These are phyloP conservation scores for Pseudobourletiella spinata DNA, from an alignment of 1,140 invertebrate genomes.

Conservation along the genomic window DNA sequence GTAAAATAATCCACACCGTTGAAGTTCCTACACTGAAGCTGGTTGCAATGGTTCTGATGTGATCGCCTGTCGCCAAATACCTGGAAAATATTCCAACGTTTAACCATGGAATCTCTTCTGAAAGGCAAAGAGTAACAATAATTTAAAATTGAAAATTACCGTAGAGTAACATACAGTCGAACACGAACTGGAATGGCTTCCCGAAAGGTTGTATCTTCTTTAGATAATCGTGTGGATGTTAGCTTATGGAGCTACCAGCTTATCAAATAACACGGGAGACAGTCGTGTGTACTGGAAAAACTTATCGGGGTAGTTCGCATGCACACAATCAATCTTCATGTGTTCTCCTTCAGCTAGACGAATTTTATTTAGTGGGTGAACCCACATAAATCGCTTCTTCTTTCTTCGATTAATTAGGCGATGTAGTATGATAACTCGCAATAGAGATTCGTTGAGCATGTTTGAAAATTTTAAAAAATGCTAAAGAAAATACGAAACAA, in stretches of 20 bases:
- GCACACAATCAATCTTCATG: neutral
- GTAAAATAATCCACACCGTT: conserved; percentile 1
- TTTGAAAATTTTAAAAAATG: no score
- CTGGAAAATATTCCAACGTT: no score
- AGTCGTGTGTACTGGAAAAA: conserved; percentile 9
- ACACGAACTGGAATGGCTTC: neutral
- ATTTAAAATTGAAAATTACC: no score
- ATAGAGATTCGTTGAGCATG: no score
- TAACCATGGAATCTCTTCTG: no score
- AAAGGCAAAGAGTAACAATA: no score
- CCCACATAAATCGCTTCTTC: neutral
- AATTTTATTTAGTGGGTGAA: neutral
- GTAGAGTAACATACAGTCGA: neutral
- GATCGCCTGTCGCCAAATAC: conserved; percentile 16
- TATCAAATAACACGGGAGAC: conserved; percentile 1
- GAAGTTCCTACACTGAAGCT: conserved; percentile 9
- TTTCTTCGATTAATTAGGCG: no score
- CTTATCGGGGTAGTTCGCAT: neutral
- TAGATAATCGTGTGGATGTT: neutral
- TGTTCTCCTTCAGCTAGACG: neutral
- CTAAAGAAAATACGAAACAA: no score
- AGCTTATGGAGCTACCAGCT: neutral
- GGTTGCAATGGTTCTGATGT: conserved; percentile 3
- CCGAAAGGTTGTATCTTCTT: neutral
- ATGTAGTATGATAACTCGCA: no score